phyloP scores from a whole-genome alignment of 2,113 vertebrate genomes.

The Ciconia stormi region DNA sequence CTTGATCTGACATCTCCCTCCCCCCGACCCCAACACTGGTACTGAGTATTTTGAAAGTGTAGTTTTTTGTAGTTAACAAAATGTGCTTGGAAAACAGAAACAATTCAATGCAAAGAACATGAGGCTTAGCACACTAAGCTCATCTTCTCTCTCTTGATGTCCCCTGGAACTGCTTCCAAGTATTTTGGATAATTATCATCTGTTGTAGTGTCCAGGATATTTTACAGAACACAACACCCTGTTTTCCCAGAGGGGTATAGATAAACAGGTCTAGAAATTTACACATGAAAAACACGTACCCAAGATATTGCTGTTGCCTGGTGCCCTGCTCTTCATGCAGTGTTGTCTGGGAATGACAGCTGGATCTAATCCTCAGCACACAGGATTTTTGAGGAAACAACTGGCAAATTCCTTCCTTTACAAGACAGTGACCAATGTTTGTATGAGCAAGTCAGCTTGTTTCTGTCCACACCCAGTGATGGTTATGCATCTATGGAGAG shows the following conservation, averaged over 20 bases:
- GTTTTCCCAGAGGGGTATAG: neutral
- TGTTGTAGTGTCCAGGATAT: neutral
- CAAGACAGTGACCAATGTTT: neutral
- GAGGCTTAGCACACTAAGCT: neutral
- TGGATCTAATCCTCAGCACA: neutral
- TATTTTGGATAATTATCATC: neutral
- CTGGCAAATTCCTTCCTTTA: constrained; percentile 18
- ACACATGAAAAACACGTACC: neutral
- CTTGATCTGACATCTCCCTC: neutral
- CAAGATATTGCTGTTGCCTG: neutral
- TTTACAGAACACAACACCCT: neutral
- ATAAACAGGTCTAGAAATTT: neutral
- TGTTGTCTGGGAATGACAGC: neutral
- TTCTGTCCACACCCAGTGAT: neutral
- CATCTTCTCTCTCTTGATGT: neutral
- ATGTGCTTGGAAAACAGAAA: neutral
- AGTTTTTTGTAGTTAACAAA: neutral
- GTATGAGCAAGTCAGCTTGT: neutral
- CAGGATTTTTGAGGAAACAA: constrained; percentile 17
- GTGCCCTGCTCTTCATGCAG: neutral
- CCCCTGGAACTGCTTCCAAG: neutral
- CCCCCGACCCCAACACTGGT: neutral
- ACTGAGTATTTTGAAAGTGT: neutral
- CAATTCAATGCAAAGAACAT: neutral
- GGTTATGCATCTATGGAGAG: neutral